Percentiles rank a stretch among this genome's conserved stretches.
Evolutionary conservation across 2,888 invertebrate species (phyloP).

Genomic region (Atrina japonica): DNA sequence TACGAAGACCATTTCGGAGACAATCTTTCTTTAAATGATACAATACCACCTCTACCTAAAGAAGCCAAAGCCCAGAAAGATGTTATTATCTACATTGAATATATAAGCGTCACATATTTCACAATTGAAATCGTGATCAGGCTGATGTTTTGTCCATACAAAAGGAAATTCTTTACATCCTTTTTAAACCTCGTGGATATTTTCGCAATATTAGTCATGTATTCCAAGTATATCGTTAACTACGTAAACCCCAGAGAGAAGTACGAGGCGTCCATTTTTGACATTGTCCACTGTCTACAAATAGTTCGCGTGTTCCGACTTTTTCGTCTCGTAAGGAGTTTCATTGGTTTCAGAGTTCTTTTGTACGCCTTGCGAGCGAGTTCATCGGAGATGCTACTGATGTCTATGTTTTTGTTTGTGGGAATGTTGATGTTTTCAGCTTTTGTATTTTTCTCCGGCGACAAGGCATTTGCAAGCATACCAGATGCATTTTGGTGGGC

Average conservation of each 20-base stretch:
- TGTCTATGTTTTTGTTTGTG: slow-evolving; percentile 66
- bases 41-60: slow-evolving; percentile 47
- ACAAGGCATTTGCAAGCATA: slow-evolving; percentile 63
- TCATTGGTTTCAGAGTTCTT: slow-evolving; percentile 69
- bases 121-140: slow-evolving; percentile 65
- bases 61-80: slow-evolving; percentile 42
- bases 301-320: slow-evolving; percentile 68
- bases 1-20: slow-evolving; percentile 50
- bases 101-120: slow-evolving; percentile 59
- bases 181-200: slow-evolving; percentile 66
- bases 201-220: slow-evolving; percentile 60
- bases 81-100: slow-evolving; percentile 54
- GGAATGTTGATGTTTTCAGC: slow-evolving; percentile 70
- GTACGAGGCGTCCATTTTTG: slow-evolving; percentile 57
- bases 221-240: slow-evolving; percentile 58
- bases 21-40: slow-evolving; percentile 23
- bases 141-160: slow-evolving; percentile 56
- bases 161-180: slow-evolving; percentile 51
- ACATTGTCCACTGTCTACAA: slow-evolving; percentile 63
- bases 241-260: slow-evolving; percentile 51
- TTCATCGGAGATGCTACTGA: slow-evolving; percentile 65
- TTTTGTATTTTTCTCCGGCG: slow-evolving; percentile 67
- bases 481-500: slow-evolving; percentile 74
- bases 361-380: slow-evolving; percentile 68
- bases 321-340: slow-evolving; percentile 65